Conservation (phyloP, 2,797 vertebrate species). For the Pelochelys cantorii region DNA sequence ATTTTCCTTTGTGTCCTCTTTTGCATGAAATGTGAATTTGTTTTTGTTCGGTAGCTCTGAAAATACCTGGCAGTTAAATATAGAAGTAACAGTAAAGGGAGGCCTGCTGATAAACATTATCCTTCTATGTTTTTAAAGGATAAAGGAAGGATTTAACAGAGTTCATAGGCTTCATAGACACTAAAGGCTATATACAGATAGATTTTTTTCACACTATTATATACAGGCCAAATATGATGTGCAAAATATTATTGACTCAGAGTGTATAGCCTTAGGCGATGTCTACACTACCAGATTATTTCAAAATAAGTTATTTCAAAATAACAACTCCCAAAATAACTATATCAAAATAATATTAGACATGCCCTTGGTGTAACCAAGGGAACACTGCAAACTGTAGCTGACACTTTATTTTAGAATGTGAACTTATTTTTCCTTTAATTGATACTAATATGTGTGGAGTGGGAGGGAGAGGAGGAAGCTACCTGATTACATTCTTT, state of each 20-base stretch:
- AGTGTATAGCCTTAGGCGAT: too few relatives aligned
- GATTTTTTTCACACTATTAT: not conserved
- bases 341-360: too few relatives aligned
- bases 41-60: not conserved
- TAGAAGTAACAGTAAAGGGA: not conserved
- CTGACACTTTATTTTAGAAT: not conserved
- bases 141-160: not conserved
- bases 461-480: not conserved
- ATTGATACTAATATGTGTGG: not conserved
- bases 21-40: not conserved
- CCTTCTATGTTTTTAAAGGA: not conserved
- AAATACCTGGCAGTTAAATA: not conserved
- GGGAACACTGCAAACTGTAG: not conserved
- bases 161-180: not conserved
- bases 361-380: not conserved
- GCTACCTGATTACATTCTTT: not conserved
- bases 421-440: not conserved
- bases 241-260: not conserved
- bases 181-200: not conserved
- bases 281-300: too few relatives aligned
- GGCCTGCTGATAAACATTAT: not conserved
- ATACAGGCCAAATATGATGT: not conserved
- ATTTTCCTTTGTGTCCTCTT: not conserved
- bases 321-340: too few relatives aligned
- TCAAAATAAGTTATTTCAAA: too few relatives aligned